Percentiles rank a stretch among this genome's conserved stretches.
Conservation (phyloP, 2,797 vertebrate genomes). For the Takifugu ocellatus region DNA sequence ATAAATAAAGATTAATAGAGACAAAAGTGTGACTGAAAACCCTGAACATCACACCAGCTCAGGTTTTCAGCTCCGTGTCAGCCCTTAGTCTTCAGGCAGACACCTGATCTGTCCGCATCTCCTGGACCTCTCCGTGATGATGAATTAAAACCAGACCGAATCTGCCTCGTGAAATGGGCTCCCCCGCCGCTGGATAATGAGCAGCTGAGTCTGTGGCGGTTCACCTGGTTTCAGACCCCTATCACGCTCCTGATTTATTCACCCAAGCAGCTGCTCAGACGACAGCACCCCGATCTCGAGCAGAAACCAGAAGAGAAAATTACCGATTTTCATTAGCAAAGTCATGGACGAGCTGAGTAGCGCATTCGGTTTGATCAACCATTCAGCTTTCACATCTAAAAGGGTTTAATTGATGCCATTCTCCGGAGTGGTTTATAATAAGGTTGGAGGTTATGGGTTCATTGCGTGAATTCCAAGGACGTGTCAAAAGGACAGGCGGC, state of each 20-base stretch:
- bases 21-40: neutral
- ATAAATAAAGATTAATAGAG: neutral
- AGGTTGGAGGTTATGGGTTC: conserved; percentile 30
- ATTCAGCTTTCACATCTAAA: conserved; percentile 40
- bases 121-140: conserved; percentile 49
- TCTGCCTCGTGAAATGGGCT: conserved; percentile 38
- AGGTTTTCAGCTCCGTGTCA: conserved; percentile 58
- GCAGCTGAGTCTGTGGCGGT: conserved; percentile 37
- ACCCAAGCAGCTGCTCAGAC: conserved; percentile 41
- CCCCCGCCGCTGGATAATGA: conserved; percentile 41
- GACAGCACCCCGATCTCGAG: neutral
- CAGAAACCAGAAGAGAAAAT: conserved; percentile 29
- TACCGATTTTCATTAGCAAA: conserved; percentile 46
- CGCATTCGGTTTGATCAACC: conserved; percentile 35
- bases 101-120: conserved; percentile 43
- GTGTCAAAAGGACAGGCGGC: conserved; percentile 7
- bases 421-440: conserved; percentile 27
- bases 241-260: conserved; percentile 44
- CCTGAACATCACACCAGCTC: conserved; percentile 16
- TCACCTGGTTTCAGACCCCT: conserved; percentile 34
- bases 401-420: conserved; percentile 26
- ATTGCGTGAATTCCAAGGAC: conserved; percentile 12
- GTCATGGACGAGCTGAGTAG: conserved; percentile 28
- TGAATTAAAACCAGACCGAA: conserved; percentile 35
- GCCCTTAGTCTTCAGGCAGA: conserved; percentile 40